phyloP scores from a whole-genome alignment of 2,797 vertebrate genomes.

The Epinephelus coioides region DNA sequence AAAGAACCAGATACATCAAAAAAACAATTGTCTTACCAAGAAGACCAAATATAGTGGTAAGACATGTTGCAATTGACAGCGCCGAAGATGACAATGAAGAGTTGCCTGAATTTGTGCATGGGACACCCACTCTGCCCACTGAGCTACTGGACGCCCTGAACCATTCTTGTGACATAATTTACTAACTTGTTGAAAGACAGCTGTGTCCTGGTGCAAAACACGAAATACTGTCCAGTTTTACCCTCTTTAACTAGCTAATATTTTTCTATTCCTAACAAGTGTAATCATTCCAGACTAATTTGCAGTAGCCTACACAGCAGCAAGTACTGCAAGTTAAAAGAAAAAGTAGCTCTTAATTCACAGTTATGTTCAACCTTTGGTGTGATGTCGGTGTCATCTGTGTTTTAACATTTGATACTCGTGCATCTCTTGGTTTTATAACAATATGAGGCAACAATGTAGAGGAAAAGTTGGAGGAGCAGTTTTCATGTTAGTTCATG shows the following conservation, averaged over 20 bases:
- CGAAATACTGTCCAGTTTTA: too few species aligned
- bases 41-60: too few species aligned
- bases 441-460: not conserved
- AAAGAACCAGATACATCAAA: too few species aligned
- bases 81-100: too few species aligned
- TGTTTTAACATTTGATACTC: conserved; percentile 31
- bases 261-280: not conserved
- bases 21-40: too few species aligned
- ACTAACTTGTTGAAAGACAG: too few species aligned
- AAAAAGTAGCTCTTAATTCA: not conserved
- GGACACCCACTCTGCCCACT: too few species aligned
- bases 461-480: not conserved
- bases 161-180: too few species aligned
- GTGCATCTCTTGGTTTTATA: conserved; percentile 15
- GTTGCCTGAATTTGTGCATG: too few species aligned
- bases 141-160: too few species aligned
- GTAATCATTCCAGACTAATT: not conserved
- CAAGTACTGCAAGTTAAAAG: not conserved
- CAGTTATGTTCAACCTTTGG: not conserved
- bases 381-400: conserved; percentile 11
- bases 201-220: too few species aligned
- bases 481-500: conserved; percentile 15
- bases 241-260: not conserved
- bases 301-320: not conserved
- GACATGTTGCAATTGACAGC: too few species aligned